phyloP scores from a whole-genome alignment of 2,797 vertebrate species.

The Sebastes cheni region DNA sequence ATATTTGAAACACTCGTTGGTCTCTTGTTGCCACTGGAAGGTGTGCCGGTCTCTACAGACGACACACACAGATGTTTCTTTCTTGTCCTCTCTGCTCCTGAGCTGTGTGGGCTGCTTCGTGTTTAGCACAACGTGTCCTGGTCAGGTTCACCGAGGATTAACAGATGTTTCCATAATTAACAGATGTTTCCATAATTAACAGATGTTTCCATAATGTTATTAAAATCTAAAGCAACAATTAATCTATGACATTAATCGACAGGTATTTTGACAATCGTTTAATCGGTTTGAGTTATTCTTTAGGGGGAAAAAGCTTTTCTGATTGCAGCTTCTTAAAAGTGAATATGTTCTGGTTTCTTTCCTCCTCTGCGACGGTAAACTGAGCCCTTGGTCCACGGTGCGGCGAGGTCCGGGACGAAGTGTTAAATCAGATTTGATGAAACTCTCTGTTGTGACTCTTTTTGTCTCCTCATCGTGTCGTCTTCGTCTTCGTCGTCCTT shows the following conservation, averaged over 20 bases:
- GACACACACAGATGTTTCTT: constrained; percentile 28
- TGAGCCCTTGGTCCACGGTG: no score
- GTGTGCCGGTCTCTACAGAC: constrained; percentile 20
- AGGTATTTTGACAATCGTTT: no score
- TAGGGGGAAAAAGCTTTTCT: no score
- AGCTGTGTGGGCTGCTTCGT: constrained; percentile 39
- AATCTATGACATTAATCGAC: no score
- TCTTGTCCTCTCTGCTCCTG: constrained; percentile 1
- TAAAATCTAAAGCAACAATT: background rate
- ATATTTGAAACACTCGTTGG: background rate
- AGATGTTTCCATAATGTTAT: background rate
- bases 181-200: background rate
- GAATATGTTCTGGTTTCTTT: no score
- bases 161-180: no score
- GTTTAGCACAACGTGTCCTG: constrained; percentile 7
- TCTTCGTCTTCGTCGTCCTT: background rate
- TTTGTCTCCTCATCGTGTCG: background rate
- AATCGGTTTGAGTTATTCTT: no score
- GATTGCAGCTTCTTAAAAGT: no score
- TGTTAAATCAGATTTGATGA: background rate
- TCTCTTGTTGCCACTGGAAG: constrained; percentile 1
- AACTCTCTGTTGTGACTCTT: background rate
- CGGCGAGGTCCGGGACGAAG: no score
- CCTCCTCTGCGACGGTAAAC: no score
- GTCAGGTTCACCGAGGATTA: background rate